These are phyloP conservation scores for Oscheius sp. DNA, from an alignment of 2,888 invertebrate species.

Conservation along the genomic window DNA sequence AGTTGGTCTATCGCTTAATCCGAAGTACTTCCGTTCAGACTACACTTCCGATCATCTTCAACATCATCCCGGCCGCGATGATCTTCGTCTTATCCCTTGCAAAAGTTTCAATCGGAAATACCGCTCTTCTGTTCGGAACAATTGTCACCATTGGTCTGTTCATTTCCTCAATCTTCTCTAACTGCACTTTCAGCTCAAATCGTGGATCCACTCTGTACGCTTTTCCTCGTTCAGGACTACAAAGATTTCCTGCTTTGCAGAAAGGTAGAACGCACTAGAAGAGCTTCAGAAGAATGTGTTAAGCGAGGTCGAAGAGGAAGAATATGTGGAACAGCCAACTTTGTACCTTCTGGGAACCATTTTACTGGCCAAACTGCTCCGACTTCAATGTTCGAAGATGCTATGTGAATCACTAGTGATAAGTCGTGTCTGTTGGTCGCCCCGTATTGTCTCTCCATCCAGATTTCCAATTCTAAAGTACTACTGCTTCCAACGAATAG, in stretches of 20 bases:
- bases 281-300: too few relatives aligned
- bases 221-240: slow-evolving; percentile 12
- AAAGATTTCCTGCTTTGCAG: neutral
- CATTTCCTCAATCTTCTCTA: too few relatives aligned
- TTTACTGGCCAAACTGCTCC: too few relatives aligned
- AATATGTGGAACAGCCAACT: too few relatives aligned
- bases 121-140: slow-evolving; percentile 7
- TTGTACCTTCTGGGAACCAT: too few relatives aligned
- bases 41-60: slow-evolving; percentile 11
- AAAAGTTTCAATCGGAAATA: slow-evolving; percentile 3
- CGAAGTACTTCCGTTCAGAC: neutral
- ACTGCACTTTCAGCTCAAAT: slow-evolving; percentile 1
- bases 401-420: too few relatives aligned
- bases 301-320: too few relatives aligned
- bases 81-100: slow-evolving; percentile 7
- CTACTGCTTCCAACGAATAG: too few relatives aligned
- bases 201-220: slow-evolving; percentile 1
- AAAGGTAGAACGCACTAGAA: neutral
- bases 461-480: too few relatives aligned
- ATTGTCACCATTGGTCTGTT: neutral
- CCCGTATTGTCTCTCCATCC: too few relatives aligned
- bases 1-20: neutral
- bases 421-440: too few relatives aligned
- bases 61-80: slow-evolving; percentile 9
- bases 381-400: too few relatives aligned